phyloP scores from a whole-genome alignment of 2,113 vertebrate genomes.

The Sminthopsis crassicaudata region DNA sequence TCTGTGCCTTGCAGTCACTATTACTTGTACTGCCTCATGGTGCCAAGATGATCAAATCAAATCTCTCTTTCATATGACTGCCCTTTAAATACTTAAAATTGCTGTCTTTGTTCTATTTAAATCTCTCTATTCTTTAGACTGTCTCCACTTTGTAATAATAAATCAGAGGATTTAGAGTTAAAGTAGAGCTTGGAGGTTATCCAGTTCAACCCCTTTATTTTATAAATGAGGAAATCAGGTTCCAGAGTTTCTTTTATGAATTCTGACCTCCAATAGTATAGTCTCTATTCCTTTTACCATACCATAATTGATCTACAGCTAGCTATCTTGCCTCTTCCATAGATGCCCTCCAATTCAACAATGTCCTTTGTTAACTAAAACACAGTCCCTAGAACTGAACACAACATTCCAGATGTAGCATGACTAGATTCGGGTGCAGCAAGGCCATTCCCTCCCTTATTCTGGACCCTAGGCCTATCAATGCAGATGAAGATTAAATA shows the following conservation, averaged over 20 bases:
- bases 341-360: neutral
- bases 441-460: neutral
- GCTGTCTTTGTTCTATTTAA: neutral
- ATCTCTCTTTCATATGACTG: neutral
- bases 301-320: too few relatives aligned
- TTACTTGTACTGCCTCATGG: neutral
- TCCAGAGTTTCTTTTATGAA: neutral
- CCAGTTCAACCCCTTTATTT: neutral
- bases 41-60: neutral
- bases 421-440: neutral
- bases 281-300: neutral
- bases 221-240: neutral
- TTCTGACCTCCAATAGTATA: neutral
- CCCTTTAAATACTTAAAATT: neutral
- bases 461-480: neutral
- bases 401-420: neutral
- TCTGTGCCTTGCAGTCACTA: neutral
- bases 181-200: neutral
- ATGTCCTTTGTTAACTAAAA: neutral
- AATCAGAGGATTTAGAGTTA: neutral
- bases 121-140: neutral
- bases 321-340: neutral
- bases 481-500: neutral
- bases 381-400: neutral
- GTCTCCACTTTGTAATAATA: neutral